A percentile compares a stretch with the other conserved stretches of the same genome.
These are phyloP conservation scores for Drosophila tani DNA, from an alignment of 1,140 invertebrate species.

Conservation along the genomic window DNA sequence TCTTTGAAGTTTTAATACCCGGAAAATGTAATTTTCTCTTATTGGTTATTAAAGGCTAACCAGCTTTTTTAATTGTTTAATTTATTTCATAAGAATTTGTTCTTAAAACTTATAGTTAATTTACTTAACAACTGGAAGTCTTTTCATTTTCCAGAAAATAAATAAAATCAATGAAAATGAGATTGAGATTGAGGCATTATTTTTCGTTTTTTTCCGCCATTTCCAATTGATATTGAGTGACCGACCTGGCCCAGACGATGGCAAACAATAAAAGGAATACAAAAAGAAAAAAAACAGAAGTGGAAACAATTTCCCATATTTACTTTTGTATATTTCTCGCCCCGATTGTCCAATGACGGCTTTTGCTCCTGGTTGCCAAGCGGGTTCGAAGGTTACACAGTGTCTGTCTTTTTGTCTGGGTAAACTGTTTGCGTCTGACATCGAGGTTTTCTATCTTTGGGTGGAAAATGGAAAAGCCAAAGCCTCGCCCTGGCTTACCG, in stretches of 20 bases:
- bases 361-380: slow-evolving; percentile 41
- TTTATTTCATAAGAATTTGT: too few relatives aligned
- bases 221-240: slow-evolving; percentile 44
- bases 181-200: slow-evolving; percentile 24
- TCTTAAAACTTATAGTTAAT: too few relatives aligned
- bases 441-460: slow-evolving; percentile 25
- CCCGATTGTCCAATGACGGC: slow-evolving; percentile 27
- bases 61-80: background rate
- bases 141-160: slow-evolving; percentile 16
- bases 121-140: background rate
- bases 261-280: slow-evolving; percentile 54
- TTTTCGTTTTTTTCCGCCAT: slow-evolving; percentile 16
- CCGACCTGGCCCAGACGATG: slow-evolving; percentile 59
- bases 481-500: slow-evolving; percentile 17
- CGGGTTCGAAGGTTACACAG: slow-evolving; percentile 65
- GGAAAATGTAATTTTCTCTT: background rate
- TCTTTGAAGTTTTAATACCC: background rate
- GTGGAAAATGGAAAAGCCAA: slow-evolving; percentile 8
- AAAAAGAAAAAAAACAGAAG: slow-evolving; percentile 13
- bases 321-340: slow-evolving; percentile 66
- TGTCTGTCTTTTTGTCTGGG: slow-evolving; percentile 38
- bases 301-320: slow-evolving; percentile 74
- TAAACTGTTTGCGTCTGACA: slow-evolving; percentile 55
- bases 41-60: background rate
- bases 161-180: slow-evolving; percentile 22